Percentiles rank a stretch among this genome's conserved stretches.
Evolutionary conservation across 2,113 vertebrate species (phyloP).

Genomic region (Oryzias woworae): DNA sequence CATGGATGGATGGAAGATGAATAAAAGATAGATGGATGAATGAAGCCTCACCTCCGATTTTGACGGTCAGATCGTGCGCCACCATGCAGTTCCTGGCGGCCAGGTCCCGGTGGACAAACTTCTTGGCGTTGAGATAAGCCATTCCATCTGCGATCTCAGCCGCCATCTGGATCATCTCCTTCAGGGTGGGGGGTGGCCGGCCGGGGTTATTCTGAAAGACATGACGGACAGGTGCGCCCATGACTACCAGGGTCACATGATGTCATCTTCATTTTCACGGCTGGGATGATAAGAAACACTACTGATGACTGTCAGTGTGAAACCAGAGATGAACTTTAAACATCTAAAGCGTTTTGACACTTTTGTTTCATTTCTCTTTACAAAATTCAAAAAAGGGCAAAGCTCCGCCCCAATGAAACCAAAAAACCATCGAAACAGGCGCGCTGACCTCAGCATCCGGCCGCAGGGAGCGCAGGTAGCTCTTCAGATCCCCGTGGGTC

Average conservation of each 20-base stretch:
- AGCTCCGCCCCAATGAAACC: neutral
- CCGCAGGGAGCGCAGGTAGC: slow-evolving; percentile 88
- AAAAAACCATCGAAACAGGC: neutral
- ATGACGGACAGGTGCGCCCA: neutral
- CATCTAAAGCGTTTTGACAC: too few relatives aligned
- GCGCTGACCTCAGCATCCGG: slow-evolving; percentile 89
- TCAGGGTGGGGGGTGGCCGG: slow-evolving; percentile 86
- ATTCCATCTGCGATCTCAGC: slow-evolving; percentile 96
- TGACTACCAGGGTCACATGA: neutral
- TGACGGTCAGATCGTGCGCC: slow-evolving; percentile 90
- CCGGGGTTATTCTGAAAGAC: slow-evolving; percentile 87
- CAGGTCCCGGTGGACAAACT: slow-evolving; percentile 95
- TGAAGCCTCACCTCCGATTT: slow-evolving; percentile 86
- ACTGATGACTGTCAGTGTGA: neutral
- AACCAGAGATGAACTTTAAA: slow-evolving; percentile 1
- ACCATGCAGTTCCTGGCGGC: slow-evolving; percentile 98
- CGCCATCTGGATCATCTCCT: slow-evolving; percentile 96
- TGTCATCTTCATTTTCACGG: too few relatives aligned
- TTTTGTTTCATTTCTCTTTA: too few relatives aligned
- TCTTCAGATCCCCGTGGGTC: slow-evolving; percentile 94
- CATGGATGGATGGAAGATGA: too few relatives aligned
- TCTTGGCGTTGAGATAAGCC: slow-evolving; percentile 97
- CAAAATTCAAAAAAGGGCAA: too few relatives aligned
- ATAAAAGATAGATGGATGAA: too few relatives aligned
- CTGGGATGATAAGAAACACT: too few relatives aligned